phyloP scores from a whole-genome alignment of 2,797 vertebrate species.

The Cossypha niveicapilla region DNA sequence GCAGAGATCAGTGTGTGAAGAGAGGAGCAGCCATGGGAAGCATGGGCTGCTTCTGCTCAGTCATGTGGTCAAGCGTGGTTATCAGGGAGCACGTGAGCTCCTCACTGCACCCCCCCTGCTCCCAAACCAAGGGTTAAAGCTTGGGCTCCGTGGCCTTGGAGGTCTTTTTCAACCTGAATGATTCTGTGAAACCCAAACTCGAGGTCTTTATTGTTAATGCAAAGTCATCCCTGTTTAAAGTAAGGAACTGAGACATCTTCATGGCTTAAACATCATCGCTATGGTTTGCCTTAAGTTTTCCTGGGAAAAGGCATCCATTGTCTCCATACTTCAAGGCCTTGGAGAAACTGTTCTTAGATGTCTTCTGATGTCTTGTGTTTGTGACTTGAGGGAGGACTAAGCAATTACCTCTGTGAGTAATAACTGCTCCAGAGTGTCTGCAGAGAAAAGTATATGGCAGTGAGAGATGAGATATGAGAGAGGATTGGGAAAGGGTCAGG shows the following conservation, averaged over 20 bases:
- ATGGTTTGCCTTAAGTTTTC: not conserved
- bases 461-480: no score
- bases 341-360: not conserved
- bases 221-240: not conserved
- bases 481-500: not conserved
- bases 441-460: not conserved
- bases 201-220: not conserved
- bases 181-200: not conserved
- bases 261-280: not conserved
- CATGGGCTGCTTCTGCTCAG: constrained; percentile 43
- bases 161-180: not conserved
- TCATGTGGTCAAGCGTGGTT: not conserved
- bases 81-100: not conserved
- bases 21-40: not conserved
- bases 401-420: constrained; percentile 16
- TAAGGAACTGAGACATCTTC: not conserved
- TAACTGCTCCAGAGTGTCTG: not conserved
- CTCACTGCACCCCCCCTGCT: not conserved
- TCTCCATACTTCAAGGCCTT: not conserved
- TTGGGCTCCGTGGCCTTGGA: not conserved
- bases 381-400: not conserved
- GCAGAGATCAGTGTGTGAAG: not conserved
- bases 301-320: not conserved
- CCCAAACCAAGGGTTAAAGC: not conserved
- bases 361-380: not conserved